phyloP scores from a whole-genome alignment of 2,888 invertebrate species.

The Argyresthia goedartella region DNA sequence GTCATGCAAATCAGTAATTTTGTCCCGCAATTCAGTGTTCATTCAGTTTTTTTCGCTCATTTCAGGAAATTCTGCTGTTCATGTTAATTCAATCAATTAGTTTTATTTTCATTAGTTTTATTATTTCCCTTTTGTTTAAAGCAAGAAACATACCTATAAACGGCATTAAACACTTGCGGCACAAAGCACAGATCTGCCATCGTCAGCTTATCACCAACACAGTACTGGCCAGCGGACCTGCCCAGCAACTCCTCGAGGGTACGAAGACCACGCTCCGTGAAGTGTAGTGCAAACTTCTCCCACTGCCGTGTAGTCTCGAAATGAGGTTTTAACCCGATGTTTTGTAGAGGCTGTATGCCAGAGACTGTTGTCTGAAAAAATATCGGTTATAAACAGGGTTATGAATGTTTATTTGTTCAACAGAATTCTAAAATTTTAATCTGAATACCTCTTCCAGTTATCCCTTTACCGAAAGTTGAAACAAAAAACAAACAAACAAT shows the following conservation, averaged over 20 bases:
- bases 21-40: too few species aligned
- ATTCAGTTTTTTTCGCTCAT: too few species aligned
- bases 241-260: conserved; percentile 65
- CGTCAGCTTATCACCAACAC: conserved; percentile 73
- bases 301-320: conserved; percentile 46
- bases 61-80: too few species aligned
- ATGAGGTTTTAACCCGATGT: conserved; percentile 56
- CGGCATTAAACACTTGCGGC: conserved; percentile 74
- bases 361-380: conserved; percentile 66
- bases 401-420: background rate
- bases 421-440: background rate
- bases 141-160: conserved; percentile 44
- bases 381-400: conserved; percentile 16
- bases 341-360: conserved; percentile 80
- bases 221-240: conserved; percentile 63
- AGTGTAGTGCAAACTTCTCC: conserved; percentile 59
- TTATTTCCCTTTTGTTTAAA: too few species aligned
- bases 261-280: conserved; percentile 66
- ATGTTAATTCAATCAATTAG: too few species aligned
- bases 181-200: conserved; percentile 78
- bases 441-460: background rate
- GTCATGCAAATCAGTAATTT: too few species aligned
- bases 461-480: background rate
- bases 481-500: too few species aligned
- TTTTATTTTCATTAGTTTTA: too few species aligned